Evolutionary conservation across 2,888 invertebrate species (phyloP).

Genomic region (Amphiduros pacificus): DNA sequence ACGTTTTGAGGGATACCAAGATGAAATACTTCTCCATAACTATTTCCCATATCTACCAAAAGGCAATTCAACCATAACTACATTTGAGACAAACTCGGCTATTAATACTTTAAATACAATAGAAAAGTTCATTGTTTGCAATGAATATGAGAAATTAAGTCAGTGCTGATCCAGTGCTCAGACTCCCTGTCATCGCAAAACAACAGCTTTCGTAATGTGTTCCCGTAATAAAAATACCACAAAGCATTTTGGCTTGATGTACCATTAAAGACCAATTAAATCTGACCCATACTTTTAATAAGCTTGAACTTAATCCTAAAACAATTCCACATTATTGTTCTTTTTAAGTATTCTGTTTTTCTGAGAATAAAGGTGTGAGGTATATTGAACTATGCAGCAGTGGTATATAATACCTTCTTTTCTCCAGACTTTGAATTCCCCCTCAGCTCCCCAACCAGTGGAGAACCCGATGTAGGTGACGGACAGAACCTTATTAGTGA

Average conservation of each 20-base stretch:
- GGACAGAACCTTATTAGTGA: background rate
- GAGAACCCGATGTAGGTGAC: constrained; percentile 27
- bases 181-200: too few species aligned
- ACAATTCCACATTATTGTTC: too few species aligned
- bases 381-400: too few species aligned
- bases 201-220: too few species aligned
- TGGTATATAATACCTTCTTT: constrained; percentile 8
- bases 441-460: constrained; percentile 22
- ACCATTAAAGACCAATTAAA: too few species aligned
- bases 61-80: background rate
- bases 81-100: background rate
- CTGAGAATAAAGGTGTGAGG: too few species aligned
- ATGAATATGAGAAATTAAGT: background rate
- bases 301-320: too few species aligned
- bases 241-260: too few species aligned
- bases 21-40: constrained; percentile 23
- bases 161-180: too few species aligned
- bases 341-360: too few species aligned
- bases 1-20: constrained; percentile 62
- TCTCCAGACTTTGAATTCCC: constrained; percentile 26
- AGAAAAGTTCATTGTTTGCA: background rate
- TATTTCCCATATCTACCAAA: constrained; percentile 7
- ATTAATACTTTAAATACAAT: background rate
- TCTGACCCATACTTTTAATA: too few species aligned
- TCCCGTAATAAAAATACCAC: too few species aligned